Percentiles rank a stretch among this genome's conserved stretches.
Conservation (phyloP, 2,113 vertebrate species). For the Burhinus oedicnemus region DNA sequence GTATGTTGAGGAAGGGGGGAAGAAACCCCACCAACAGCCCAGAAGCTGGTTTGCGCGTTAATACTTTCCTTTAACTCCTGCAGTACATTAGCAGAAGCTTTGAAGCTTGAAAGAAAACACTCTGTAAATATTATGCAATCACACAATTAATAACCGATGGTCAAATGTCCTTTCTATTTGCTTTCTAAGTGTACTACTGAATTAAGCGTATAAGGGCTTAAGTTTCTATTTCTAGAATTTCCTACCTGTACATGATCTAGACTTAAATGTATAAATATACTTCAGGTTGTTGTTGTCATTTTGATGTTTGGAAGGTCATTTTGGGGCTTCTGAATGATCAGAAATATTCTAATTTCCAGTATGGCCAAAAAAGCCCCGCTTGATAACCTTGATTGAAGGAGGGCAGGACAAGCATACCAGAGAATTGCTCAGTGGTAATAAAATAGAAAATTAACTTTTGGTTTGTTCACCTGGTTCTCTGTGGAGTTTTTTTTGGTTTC, state of each 20-base stretch:
- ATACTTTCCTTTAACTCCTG: not conserved
- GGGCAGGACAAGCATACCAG: not conserved
- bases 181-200: not conserved
- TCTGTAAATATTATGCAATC: not conserved
- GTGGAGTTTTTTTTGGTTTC: not conserved
- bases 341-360: not conserved
- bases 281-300: not conserved
- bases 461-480: constrained; percentile 57
- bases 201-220: not conserved
- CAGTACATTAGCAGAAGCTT: not conserved
- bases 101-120: not conserved
- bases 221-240: not conserved
- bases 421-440: constrained; percentile 16
- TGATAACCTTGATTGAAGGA: not conserved
- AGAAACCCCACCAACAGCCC: rapidly evolving
- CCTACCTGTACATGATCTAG: not conserved
- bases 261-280: not conserved
- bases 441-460: not conserved
- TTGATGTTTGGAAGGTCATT: not conserved
- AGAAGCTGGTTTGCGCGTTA: not conserved
- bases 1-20: not conserved
- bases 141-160: not conserved
- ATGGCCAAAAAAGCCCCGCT: not conserved
- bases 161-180: not conserved
- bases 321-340: not conserved